These are phyloP conservation scores for Bostrychus sinensis DNA, from an alignment of 2,113 vertebrate species.

Conservation along the genomic window DNA sequence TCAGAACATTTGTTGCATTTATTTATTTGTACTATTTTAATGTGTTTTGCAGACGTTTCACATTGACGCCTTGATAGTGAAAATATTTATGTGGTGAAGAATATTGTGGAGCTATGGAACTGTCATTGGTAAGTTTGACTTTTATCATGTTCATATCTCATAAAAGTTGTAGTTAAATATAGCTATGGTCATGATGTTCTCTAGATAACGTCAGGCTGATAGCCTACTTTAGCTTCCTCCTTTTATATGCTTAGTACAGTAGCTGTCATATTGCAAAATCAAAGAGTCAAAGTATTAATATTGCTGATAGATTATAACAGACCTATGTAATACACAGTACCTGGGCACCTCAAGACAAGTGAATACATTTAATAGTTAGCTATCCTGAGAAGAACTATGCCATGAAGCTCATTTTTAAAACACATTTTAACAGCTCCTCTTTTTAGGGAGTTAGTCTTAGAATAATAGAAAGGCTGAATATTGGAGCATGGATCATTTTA, in stretches of 20 bases:
- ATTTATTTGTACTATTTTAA: neutral
- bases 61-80: neutral
- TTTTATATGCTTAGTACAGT: neutral
- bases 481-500: too few species aligned
- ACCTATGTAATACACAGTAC: neutral
- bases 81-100: neutral
- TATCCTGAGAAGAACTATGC: too few species aligned
- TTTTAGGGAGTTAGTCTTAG: too few species aligned
- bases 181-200: neutral
- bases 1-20: neutral
- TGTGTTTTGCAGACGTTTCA: neutral
- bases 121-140: slow-evolving; percentile 66
- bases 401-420: too few species aligned
- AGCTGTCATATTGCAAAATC: neutral
- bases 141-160: neutral
- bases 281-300: neutral
- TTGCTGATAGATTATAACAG: neutral
- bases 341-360: too few species aligned
- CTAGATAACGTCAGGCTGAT: neutral
- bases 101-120: slow-evolving; percentile 63
- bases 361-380: neutral
- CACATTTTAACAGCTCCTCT: too few species aligned
- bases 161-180: neutral
- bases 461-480: too few species aligned
- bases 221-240: neutral